Conservation (phyloP, 2,888 invertebrate genomes). For the Tupiocoris notatus region DNA sequence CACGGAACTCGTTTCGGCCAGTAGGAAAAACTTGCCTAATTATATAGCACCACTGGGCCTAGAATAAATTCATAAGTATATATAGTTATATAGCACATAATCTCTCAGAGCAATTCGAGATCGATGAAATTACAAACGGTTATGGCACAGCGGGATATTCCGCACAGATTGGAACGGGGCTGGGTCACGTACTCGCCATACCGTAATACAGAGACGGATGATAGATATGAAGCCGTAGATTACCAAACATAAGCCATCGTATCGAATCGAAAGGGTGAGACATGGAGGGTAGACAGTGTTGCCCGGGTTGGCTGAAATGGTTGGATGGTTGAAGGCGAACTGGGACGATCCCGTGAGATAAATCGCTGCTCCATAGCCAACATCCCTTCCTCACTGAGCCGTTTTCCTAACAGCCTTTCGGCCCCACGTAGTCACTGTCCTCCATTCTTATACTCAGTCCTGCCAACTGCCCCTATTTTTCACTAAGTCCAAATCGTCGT, state of each 20-base stretch:
- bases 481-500: too few species aligned
- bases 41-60: too few species aligned
- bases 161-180: not conserved
- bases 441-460: not conserved
- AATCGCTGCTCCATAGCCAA: not conserved
- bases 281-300: not conserved
- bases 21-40: too few species aligned
- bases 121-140: not conserved
- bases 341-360: not conserved
- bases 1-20: too few species aligned
- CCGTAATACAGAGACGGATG: not conserved
- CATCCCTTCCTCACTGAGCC: not conserved
- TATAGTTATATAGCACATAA: too few species aligned
- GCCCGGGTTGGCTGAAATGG: not conserved
- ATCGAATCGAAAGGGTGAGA: not conserved
- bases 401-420: not conserved
- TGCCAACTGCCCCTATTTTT: not conserved
- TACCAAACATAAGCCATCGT: not conserved
- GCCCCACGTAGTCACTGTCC: not conserved
- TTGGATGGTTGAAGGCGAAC: not conserved
- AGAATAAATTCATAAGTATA: too few species aligned
- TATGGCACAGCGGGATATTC: not conserved
- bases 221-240: slow-evolving; percentile 11
- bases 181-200: not conserved
- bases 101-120: not conserved